phyloP scores from a whole-genome alignment of 1,140 invertebrate species.

The Pseudomyrmex cubaensis region DNA sequence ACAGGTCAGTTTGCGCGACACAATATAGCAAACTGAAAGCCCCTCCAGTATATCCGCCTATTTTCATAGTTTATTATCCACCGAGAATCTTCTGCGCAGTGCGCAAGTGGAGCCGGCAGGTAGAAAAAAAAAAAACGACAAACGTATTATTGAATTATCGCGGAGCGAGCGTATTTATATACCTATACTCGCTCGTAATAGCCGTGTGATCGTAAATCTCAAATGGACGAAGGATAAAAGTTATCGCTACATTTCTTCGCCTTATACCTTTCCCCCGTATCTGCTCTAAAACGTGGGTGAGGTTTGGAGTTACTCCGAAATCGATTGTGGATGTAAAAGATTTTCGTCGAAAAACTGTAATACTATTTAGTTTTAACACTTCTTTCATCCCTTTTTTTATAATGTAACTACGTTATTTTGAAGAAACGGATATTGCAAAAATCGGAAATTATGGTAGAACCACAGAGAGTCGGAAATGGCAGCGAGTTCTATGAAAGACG shows the following conservation, averaged over 20 bases:
- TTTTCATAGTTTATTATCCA: conserved; percentile 41
- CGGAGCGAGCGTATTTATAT: conserved; percentile 23
- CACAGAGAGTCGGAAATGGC: no score
- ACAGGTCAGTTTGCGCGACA: neutral
- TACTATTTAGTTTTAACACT: neutral
- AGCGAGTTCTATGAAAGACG: no score
- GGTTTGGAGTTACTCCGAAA: conserved; percentile 34
- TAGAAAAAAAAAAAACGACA: conserved; percentile 17
- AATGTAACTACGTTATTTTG: no score
- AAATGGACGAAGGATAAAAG: conserved; percentile 24
- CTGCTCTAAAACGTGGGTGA: neutral
- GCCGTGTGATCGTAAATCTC: conserved; percentile 29
- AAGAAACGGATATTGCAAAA: no score
- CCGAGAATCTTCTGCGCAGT: neutral
- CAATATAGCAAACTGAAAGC: conserved; percentile 21
- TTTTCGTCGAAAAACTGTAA: neutral
- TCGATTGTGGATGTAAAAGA: neutral
- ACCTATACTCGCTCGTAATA: conserved; percentile 39
- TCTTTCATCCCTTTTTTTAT: no score
- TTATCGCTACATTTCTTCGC: conserved; percentile 2
- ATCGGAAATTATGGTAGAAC: no score
- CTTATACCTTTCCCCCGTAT: conserved; percentile 5
- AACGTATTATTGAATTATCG: conserved; percentile 54
- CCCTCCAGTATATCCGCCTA: neutral
- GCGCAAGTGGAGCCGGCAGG: neutral